Evolutionary conservation across 1,140 invertebrate genomes (phyloP), one percentile per base, ranked within the genome.

Genomic region (Hormaphis cornu): DNA sequence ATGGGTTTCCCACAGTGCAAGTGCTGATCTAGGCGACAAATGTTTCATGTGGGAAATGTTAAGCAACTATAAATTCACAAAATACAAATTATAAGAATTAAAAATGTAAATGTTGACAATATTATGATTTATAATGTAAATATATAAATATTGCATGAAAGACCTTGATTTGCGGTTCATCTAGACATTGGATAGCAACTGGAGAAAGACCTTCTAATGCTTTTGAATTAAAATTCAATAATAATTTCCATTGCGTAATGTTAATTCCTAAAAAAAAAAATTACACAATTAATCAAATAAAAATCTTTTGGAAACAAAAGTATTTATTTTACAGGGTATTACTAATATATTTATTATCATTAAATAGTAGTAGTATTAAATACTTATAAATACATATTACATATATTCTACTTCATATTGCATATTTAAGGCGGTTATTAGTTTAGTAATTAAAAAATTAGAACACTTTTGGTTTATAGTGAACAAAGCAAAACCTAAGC

Each of bases 191-290:
- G 3, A 66, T 5, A 16, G 59, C 24, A 66, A 33, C 30, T 33
- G 59, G 6, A 46, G 59, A 46, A 46, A 66, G 40, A 16, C 59
- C 59, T 48, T 66, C 59, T 33, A 66, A 48, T 20, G 59, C 59
- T 46, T 48, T 12, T 16, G 59, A 28, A 50, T 66, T 66, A 8
- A 30, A 33, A 1, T 66, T 33, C 9, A 66, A 50, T 20, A 66
- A 48, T 0, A 48, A 35, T 24, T 66, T 26, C 61, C 61, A 66
- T n/a, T 66, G 61, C 8, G 61, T 66, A 4, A 46, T 48, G 10
- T 66, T 66, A 14, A 66, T 66, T 33, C 61, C 61, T 66, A 35
- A 16, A 9, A 35, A 22, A 22, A 2, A 42, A n/a, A n/a, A n/a
- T n/a, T n/a, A n/a, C n/a, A 22, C 1, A 56, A 37, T 37, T 56